These are phyloP conservation scores for Drosophila nannoptera DNA, from an alignment of 1,140 invertebrate species.

Conservation along the genomic window DNA sequence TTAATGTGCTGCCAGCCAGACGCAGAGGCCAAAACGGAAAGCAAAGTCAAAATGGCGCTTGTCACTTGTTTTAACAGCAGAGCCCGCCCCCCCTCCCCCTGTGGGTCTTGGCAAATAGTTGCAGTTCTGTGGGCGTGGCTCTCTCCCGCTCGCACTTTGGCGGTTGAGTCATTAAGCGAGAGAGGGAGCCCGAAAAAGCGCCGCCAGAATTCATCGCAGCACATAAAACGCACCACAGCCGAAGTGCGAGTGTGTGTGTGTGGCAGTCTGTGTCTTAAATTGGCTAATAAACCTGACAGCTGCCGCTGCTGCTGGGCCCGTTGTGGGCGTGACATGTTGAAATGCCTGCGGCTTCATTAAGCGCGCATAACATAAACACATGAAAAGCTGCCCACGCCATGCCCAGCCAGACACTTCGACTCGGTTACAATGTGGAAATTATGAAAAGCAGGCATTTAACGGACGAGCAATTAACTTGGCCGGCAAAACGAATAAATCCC, in stretches of 20 bases:
- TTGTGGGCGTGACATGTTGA: constrained; percentile 50
- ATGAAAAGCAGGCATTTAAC: not conserved
- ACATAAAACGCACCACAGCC: constrained; percentile 72
- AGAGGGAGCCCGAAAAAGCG: constrained; percentile 64
- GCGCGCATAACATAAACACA: constrained; percentile 64
- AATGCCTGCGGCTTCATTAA: constrained; percentile 74
- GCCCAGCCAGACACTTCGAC: constrained; percentile 19
- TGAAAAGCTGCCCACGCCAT: constrained; percentile 39
- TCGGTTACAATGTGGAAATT: constrained; percentile 20
- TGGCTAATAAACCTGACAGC: constrained; percentile 75
- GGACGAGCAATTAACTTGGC: not conserved
- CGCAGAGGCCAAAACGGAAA: constrained; percentile 53
- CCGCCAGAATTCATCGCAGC: constrained; percentile 72
- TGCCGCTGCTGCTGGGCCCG: constrained; percentile 35
- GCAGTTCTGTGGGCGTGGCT: constrained; percentile 60
- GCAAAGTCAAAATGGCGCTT: constrained; percentile 66
- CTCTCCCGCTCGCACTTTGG: constrained; percentile 1
- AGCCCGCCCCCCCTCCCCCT: not conserved
- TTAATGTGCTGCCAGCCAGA: constrained; percentile 59
- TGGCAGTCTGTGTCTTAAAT: constrained; percentile 68
- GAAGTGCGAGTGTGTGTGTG: constrained; percentile 28
- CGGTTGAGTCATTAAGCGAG: constrained; percentile 65
- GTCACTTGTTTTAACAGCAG: constrained; percentile 52
- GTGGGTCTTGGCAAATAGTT: constrained; percentile 48
- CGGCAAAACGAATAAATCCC: not conserved